Evolutionary conservation across 2,888 invertebrate species (phyloP).

Genomic region (Sussaba pulchella): DNA sequence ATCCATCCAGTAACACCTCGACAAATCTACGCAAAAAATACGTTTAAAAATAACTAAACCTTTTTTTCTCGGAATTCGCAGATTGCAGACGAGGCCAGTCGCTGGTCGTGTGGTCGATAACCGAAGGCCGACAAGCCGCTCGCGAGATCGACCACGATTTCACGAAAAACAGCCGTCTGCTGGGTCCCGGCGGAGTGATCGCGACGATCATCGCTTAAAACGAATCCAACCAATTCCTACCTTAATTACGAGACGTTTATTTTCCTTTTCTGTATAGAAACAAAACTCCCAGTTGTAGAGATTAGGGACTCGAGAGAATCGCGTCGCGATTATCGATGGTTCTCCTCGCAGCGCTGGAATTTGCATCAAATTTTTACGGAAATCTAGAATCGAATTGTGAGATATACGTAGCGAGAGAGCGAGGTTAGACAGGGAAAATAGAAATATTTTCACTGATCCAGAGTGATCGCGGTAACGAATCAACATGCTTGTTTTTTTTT

Average conservation of each 20-base stretch:
- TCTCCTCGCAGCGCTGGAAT: conserved; percentile 9
- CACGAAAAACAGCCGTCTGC: conserved; percentile 92
- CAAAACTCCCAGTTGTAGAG: conserved; percentile 11
- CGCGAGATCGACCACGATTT: conserved; percentile 95
- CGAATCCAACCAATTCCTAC: conserved; percentile 36
- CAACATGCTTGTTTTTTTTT: conserved; percentile 19
- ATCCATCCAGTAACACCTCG: no score
- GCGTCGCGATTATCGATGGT: conserved; percentile 23
- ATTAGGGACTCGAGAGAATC: conserved; percentile 29
- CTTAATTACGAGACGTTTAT: conserved; percentile 45
- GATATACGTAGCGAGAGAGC: not conserved
- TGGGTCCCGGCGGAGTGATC: conserved; percentile 96
- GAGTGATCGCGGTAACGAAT: conserved; percentile 3
- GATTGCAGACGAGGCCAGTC: conserved; percentile 99
- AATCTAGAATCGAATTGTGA: conserved; percentile 40
- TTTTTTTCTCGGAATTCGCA: conserved; percentile 80
- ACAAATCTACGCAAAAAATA: no score
- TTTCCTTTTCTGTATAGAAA: conserved; percentile 34
- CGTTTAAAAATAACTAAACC: not conserved
- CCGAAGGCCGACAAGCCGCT: conserved; percentile 99
- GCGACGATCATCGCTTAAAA: conserved; percentile 72
- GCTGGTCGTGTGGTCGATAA: conserved; percentile 99
- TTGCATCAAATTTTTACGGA: conserved; percentile 39
- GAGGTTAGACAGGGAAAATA: not conserved
- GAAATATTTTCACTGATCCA: not conserved